A percentile compares a stretch with the other conserved stretches of the same genome.
Evolutionary conservation across 2,888 invertebrate genomes (phyloP).

Genomic region (Pollenia labialis): DNA sequence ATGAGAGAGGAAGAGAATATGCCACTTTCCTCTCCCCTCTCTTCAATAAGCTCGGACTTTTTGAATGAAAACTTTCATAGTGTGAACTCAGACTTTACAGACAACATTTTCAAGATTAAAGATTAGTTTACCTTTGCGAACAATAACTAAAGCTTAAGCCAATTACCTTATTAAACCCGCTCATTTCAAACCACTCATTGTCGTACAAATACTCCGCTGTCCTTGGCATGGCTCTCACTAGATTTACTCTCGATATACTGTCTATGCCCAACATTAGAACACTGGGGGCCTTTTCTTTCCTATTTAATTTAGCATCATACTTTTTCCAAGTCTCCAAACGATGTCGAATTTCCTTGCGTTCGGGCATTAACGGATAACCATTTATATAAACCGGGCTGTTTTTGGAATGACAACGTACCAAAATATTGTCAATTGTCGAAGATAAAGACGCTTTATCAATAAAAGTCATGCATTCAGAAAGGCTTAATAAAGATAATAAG

Average conservation of each 20-base stretch:
- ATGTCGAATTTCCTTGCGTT: slow-evolving; percentile 85
- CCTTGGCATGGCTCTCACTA: slow-evolving; percentile 90
- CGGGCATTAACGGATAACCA: slow-evolving; percentile 86
- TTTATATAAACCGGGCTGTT: slow-evolving; percentile 81
- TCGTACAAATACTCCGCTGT: slow-evolving; percentile 88
- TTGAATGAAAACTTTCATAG: no score
- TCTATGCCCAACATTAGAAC: slow-evolving; percentile 93
- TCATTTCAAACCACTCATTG: slow-evolving; percentile 89
- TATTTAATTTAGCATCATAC: slow-evolving; percentile 74
- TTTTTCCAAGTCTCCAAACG: slow-evolving; percentile 80
- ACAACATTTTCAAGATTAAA: no score
- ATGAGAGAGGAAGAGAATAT: no score
- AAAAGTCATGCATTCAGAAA: slow-evolving; percentile 84
- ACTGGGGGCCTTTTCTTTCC: slow-evolving; percentile 84
- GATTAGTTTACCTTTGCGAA: no score
- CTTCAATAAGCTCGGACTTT: no score
- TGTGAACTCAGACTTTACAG: no score
- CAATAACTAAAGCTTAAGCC: neutral
- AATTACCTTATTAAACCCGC: slow-evolving; percentile 89
- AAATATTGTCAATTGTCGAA: slow-evolving; percentile 84
- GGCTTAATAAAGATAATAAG: slow-evolving; percentile 68
- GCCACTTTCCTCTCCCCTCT: no score
- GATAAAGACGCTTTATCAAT: slow-evolving; percentile 80
- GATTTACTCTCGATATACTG: slow-evolving; percentile 92
- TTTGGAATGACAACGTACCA: slow-evolving; percentile 85